These are phyloP conservation scores for Mamestra configurata DNA, from an alignment of 1,140 invertebrate species.

Conservation along the genomic window DNA sequence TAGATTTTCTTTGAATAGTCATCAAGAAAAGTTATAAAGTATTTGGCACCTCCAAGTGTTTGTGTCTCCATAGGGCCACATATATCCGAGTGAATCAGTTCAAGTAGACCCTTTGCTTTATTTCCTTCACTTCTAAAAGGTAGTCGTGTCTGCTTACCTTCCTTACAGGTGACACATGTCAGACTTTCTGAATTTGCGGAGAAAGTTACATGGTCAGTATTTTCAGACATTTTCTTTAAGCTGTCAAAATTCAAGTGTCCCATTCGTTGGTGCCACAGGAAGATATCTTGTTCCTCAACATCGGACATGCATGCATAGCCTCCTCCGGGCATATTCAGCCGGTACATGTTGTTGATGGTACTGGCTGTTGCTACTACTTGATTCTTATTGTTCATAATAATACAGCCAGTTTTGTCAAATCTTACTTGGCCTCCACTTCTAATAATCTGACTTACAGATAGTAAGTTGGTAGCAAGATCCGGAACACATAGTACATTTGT, in stretches of 20 bases:
- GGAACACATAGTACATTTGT: conserved; percentile 65
- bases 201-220: conserved; percentile 55
- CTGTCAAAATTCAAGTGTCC: conserved; percentile 65
- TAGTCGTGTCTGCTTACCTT: conserved; percentile 63
- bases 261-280: conserved; percentile 63
- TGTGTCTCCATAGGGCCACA: conserved; percentile 79
- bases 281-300: conserved; percentile 57
- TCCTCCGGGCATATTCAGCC: conserved; percentile 51
- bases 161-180: conserved; percentile 53
- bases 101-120: conserved; percentile 50
- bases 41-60: conserved; percentile 72
- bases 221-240: conserved; percentile 58
- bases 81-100: conserved; percentile 77
- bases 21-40: conserved; percentile 84
- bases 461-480: conserved; percentile 60
- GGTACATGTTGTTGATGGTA: conserved; percentile 58
- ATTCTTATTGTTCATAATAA: conserved; percentile 58
- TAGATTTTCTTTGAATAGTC: conserved; percentile 77
- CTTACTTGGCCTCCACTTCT: conserved; percentile 64
- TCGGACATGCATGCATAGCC: conserved; percentile 61
- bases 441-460: conserved; percentile 65
- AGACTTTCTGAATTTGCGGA: conserved; percentile 52
- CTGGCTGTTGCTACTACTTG: conserved; percentile 57
- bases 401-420: conserved; percentile 60
- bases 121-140: conserved; percentile 55